A percentile compares a stretch with the other conserved stretches of the same genome.
These are phyloP conservation scores for Sminthurinus aureus DNA, from an alignment of 2,888 invertebrate species.

Conservation along the genomic window DNA sequence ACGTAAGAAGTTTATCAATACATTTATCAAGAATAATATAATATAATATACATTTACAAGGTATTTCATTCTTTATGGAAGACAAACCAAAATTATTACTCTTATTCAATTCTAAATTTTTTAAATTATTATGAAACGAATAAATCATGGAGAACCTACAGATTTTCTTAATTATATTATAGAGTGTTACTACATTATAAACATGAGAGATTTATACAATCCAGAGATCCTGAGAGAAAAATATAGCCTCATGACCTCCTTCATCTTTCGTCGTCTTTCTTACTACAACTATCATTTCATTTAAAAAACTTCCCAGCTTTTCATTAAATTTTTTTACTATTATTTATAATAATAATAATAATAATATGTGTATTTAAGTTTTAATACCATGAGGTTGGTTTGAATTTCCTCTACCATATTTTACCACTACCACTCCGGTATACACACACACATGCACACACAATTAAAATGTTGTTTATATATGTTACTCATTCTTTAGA, in stretches of 20 bases:
- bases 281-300: too few relatives aligned
- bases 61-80: neutral
- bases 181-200: neutral
- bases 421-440: neutral
- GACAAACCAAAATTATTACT: too few relatives aligned
- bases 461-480: neutral
- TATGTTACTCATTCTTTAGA: neutral
- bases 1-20: neutral
- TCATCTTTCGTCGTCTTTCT: neutral
- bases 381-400: conserved; percentile 15
- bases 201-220: neutral
- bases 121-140: too few relatives aligned
- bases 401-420: neutral
- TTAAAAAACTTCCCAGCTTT: neutral
- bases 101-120: too few relatives aligned
- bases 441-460: neutral
- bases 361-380: neutral
- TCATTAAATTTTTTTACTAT: conserved; percentile 3
- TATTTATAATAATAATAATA: neutral
- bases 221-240: neutral
- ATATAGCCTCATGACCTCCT: too few relatives aligned
- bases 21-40: neutral
- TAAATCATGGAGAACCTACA: neutral
- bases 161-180: neutral
- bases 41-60: neutral